These are phyloP conservation scores for Rotaria magnacalcarata DNA, from an alignment of 2,888 invertebrate genomes.

Conservation along the genomic window DNA sequence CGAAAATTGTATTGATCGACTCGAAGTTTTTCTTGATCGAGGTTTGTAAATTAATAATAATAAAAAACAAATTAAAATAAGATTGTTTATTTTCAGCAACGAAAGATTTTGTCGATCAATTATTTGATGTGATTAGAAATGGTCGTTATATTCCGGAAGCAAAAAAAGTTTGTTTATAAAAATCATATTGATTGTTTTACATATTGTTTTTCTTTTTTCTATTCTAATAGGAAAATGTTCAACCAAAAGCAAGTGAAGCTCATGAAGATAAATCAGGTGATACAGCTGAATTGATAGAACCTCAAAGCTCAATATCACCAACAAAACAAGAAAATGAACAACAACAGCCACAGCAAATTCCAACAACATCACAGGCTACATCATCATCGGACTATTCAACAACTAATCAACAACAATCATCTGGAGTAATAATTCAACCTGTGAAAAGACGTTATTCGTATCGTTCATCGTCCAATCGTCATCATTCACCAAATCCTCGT, in stretches of 20 bases:
- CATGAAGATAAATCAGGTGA: neutral
- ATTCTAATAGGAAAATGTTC: neutral
- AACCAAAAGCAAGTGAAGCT: neutral
- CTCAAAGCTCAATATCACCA: neutral
- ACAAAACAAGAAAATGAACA: neutral
- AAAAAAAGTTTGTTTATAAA: neutral
- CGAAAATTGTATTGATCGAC: conserved; percentile 83
- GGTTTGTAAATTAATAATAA: conserved; percentile 63
- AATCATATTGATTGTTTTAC: neutral
- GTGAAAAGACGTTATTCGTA: neutral
- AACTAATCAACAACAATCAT: neutral
- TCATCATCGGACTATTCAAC: neutral
- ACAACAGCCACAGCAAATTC: neutral
- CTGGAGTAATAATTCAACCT: neutral
- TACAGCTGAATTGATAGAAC: neutral
- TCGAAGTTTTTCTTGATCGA: conserved; percentile 85
- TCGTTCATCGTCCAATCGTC: neutral
- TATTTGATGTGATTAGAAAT: conserved; percentile 18
- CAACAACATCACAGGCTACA: neutral
- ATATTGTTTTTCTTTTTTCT: neutral
- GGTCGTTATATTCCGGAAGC: conserved; percentile 27
- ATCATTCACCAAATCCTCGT: conserved; percentile 10
- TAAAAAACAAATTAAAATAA: no score
- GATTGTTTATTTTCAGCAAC: neutral
- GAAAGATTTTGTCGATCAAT: conserved; percentile 33